phyloP scores from a whole-genome alignment of 2,888 invertebrate species.

The Meganola albula region DNA sequence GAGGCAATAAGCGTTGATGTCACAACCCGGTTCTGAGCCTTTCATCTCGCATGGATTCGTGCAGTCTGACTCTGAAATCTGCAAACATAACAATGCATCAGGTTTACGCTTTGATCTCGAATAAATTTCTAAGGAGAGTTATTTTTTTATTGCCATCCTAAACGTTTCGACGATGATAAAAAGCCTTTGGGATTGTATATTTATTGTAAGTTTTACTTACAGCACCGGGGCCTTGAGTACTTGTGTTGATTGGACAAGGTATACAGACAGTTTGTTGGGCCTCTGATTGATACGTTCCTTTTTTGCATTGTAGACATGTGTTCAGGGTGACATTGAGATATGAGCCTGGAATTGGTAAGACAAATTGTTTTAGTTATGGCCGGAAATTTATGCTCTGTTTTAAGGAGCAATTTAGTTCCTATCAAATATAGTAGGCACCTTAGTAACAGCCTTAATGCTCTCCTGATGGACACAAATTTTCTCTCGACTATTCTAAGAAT shows the following conservation, averaged over 20 bases:
- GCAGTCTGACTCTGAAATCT: conserved; percentile 89
- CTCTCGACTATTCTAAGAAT: too few relatives aligned
- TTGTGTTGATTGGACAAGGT: conserved; percentile 93
- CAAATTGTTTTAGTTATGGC: too few relatives aligned
- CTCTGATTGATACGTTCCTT: conserved; percentile 93
- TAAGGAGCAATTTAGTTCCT: too few relatives aligned
- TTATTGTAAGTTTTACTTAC: conserved; percentile 71
- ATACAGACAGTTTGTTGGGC: conserved; percentile 92
- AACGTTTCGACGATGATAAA: conserved; percentile 21
- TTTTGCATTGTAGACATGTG: conserved; percentile 90
- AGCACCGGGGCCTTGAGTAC: conserved; percentile 89
- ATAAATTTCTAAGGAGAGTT: conserved; percentile 12
- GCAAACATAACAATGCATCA: conserved; percentile 21
- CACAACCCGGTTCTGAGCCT: conserved; percentile 90
- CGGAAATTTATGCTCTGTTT: too few relatives aligned
- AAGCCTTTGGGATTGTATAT: conserved; percentile 11
- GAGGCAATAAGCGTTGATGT: conserved; percentile 91
- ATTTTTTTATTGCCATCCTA: conserved; percentile 16
- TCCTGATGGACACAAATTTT: too few relatives aligned
- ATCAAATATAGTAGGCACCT: too few relatives aligned
- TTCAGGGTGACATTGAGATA: conserved; percentile 92
- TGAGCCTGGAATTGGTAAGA: conserved; percentile 76
- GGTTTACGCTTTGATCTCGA: conserved; percentile 15
- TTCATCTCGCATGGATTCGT: conserved; percentile 93
- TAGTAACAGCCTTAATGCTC: too few relatives aligned